Base-by-base conservation (phyloP, 1,140 invertebrate species). In the Parapsyche elsis region DNA sequence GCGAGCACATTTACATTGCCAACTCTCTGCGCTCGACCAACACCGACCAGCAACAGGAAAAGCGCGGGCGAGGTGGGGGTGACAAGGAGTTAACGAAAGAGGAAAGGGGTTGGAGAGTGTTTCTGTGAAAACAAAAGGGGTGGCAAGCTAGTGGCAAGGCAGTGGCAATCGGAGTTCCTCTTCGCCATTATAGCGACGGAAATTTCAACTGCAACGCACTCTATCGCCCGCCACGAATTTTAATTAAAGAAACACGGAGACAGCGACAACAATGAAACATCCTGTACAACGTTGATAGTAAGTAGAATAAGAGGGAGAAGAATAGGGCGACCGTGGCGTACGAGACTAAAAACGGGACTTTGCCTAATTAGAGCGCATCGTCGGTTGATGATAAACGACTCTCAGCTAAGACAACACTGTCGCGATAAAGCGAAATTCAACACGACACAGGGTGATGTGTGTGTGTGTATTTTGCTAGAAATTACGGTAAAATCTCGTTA, bases 301-400 rank as follows among this genome's bases (percentile, higher is more conserved):
- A 61, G 57, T 16, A 1, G 30, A 38, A 38, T 1, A 7, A 38
- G 30, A 38, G 30, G 1, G 57, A 21, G 57, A 16, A 61, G 21
- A 61, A 19, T 61, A 21, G 57, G 14, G 21, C 57, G 16, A 19
- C 57, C 12, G 57, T 61, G 57, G 16, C 57, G 9, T 53, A 10
- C 49, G 7, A 38, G 30, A 38, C 30, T 38, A 38, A 38, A 38
- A 38, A 38, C 30, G 30, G 30, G 30, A 38, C 30, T 38, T 38
- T 38, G 30, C n/a, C 57, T 61, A 61, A 61, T 61, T 61, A 61
- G 57, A 21, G 21, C 16, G 21, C 57, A 61, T 61, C 57, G 57
- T 61, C 57, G 57, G 57, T 19, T 21, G 57, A 21, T 61, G 57
- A 21, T 61, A 61, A 61, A 61, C 14, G 30, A 38, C 30, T 38